Evolutionary conservation across 92 coral and sea anemone genomes (phyloP), one percentile per base, ranked within the genome.

Genomic region (Nematostella vectensis): DNA sequence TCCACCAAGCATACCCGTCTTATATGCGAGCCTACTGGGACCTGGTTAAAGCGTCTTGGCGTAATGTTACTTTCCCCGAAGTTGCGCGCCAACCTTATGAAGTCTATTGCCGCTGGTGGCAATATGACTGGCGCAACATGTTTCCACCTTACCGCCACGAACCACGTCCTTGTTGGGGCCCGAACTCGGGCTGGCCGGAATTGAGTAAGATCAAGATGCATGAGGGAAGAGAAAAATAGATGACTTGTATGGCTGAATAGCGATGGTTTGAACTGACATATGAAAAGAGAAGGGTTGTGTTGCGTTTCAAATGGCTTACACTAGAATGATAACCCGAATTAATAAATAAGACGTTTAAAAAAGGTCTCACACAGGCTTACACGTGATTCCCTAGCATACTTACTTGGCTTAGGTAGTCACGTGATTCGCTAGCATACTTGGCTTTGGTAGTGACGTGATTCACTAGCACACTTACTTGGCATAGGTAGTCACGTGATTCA

Each of bases 401-500:
- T 29, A 85, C 95, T 85, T 39, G 88, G 95, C 39, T 84, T 59
- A 27, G 95, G 95, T 24, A 88, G 95, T 53, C 77, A 73, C 21
- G 94, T 67, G 59, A n/a, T n/a, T n/a, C n/a, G n/a, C n/a, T n/a
- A n/a, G n/a, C n/a, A n/a, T n/a, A n/a, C n/a, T n/a, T n/a, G n/a
- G n/a, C n/a, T n/a, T n/a, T n/a, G n/a, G n/a, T n/a, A n/a, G n/a
- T n/a, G n/a, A n/a, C n/a, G n/a, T n/a, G n/a, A n/a, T n/a, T n/a
- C n/a, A n/a, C n/a, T n/a, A n/a, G n/a, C n/a, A n/a, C n/a, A 33
- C 93, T 76, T 29, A 85, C 95, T 85, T 39, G 88, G 95, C 39
- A 84, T 59, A 27, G 95, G 95, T 24, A 88, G 95, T 53, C 77
- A 73, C 21, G 94, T 67, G 59, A n/a, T n/a, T n/a, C n/a, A n/a